Conservation (phyloP, 2,888 invertebrate species). For the Pharmacophagus antenor region DNA sequence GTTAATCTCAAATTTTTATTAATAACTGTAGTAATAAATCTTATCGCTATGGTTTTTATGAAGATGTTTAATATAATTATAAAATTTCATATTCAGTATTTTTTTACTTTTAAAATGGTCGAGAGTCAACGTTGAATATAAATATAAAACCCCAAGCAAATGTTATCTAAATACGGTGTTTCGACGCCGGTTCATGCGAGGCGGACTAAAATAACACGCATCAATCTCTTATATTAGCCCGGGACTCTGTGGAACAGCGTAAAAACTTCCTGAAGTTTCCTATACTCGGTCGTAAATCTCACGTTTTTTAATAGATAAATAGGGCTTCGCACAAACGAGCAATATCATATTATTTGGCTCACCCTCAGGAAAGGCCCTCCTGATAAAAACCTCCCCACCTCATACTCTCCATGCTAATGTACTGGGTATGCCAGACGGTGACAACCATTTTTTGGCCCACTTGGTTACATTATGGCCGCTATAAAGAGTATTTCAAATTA, state of each 20-base stretch:
- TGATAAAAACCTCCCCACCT: slow-evolving; percentile 78
- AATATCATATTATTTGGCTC: slow-evolving; percentile 80
- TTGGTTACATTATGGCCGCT: slow-evolving; percentile 77
- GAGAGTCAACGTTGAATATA: slow-evolving; percentile 14
- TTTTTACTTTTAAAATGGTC: no score
- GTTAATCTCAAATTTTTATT: no score
- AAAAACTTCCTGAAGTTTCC: slow-evolving; percentile 76
- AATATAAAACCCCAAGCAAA: slow-evolving; percentile 37
- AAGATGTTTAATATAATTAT: no score
- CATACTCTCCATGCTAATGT: slow-evolving; percentile 80
- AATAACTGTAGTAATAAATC: no score
- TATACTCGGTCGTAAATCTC: slow-evolving; percentile 73
- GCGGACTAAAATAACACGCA: slow-evolving; percentile 62
- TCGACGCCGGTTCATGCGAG: slow-evolving; percentile 47
- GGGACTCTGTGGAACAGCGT: slow-evolving; percentile 67
- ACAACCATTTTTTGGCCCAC: slow-evolving; percentile 80
- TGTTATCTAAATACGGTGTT: slow-evolving; percentile 31
- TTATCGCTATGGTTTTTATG: no score
- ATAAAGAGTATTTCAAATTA: slow-evolving; percentile 81
- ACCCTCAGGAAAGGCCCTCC: slow-evolving; percentile 80
- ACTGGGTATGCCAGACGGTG: slow-evolving; percentile 75
- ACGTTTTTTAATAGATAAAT: slow-evolving; percentile 81
- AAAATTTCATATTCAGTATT: background rate
- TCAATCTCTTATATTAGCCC: slow-evolving; percentile 75
- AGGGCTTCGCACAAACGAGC: slow-evolving; percentile 80